A percentile compares a stretch with the other conserved stretches of the same genome.
phyloP scores from a whole-genome alignment of 2,888 invertebrate genomes.

The Lordiphosa andalusiaca region DNA sequence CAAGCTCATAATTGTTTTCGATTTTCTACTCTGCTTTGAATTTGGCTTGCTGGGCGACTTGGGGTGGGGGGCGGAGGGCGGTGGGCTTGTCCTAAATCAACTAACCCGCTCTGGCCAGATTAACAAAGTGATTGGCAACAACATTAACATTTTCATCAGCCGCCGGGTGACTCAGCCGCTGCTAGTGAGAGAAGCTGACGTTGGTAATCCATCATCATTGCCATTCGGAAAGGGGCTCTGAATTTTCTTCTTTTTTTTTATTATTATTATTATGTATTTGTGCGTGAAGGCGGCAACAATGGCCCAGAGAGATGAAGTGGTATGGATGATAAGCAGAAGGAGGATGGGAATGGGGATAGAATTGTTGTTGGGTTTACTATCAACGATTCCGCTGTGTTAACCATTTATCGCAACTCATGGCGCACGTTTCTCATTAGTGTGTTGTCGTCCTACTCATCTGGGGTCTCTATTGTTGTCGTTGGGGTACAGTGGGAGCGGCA shows the following conservation, averaged over 20 bases:
- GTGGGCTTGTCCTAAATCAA: slow-evolving; percentile 57
- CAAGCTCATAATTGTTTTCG: slow-evolving; percentile 69
- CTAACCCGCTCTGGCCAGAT: slow-evolving; percentile 53
- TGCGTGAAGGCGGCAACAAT: slow-evolving; percentile 34
- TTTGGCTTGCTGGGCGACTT: not conserved
- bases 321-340: slow-evolving; percentile 1
- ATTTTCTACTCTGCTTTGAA: slow-evolving; percentile 43
- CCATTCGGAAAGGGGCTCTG: slow-evolving; percentile 51
- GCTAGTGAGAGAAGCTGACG: slow-evolving; percentile 36
- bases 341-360: not conserved
- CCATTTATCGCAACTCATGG: slow-evolving; percentile 67
- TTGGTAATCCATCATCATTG: slow-evolving; percentile 70
- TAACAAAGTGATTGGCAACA: slow-evolving; percentile 74
- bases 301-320: slow-evolving; percentile 11
- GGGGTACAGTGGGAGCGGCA: slow-evolving; percentile 10
- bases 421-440: slow-evolving; percentile 69
- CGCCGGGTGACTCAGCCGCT: slow-evolving; percentile 13
- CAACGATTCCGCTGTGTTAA: slow-evolving; percentile 49
- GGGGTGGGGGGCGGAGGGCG: not conserved
- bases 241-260: too few species aligned
- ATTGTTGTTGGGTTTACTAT: slow-evolving; percentile 26
- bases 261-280: slow-evolving; percentile 69
- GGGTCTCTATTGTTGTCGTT: slow-evolving; percentile 15
- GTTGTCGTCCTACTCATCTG: slow-evolving; percentile 9
- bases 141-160: slow-evolving; percentile 75